Evolutionary conservation across 2,888 invertebrate genomes (phyloP).

Genomic region (Stictocephala bisonia): DNA sequence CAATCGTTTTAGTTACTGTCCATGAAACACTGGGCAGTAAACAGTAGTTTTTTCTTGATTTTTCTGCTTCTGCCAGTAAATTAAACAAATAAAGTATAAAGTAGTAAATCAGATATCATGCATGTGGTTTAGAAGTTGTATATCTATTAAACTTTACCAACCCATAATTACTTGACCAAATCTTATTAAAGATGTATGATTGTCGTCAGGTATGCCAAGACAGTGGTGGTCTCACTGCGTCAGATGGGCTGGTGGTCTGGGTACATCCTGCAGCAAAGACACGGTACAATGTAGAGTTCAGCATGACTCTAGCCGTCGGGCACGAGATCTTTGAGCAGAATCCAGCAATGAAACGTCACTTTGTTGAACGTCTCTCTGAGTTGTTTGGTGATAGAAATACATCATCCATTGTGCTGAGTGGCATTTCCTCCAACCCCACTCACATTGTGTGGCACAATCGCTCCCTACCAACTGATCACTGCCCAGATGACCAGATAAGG

Average conservation of each 20-base stretch:
- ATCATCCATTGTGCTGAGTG: slow-evolving; percentile 77
- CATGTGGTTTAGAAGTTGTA: too few relatives aligned
- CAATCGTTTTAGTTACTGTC: too few relatives aligned
- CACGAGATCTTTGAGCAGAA: slow-evolving; percentile 77
- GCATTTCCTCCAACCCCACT: slow-evolving; percentile 63
- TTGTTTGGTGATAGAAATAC: slow-evolving; percentile 82
- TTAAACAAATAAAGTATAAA: too few relatives aligned
- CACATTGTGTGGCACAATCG: slow-evolving; percentile 75
- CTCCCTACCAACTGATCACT: slow-evolving; percentile 77
- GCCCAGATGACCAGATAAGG: slow-evolving; percentile 82
- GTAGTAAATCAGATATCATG: too few relatives aligned
- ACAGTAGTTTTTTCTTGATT: too few relatives aligned
- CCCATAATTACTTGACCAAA: too few relatives aligned
- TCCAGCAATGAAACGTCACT: slow-evolving; percentile 79
- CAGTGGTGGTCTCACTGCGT: slow-evolving; percentile 77
- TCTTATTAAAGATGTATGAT: too few relatives aligned
- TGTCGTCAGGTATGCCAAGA: slow-evolving; percentile 74
- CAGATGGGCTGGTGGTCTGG: slow-evolving; percentile 82
- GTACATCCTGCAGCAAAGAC: slow-evolving; percentile 74
- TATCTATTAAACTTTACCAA: too few relatives aligned
- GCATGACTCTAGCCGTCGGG: slow-evolving; percentile 77
- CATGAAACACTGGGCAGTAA: too few relatives aligned
- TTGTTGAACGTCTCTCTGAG: slow-evolving; percentile 82
- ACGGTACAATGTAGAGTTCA: slow-evolving; percentile 81
- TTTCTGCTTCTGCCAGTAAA: too few relatives aligned